Percentiles rank a stretch among this genome's conserved stretches.
These are phyloP conservation scores for Spisula solida DNA, from an alignment of 2,888 invertebrate species.

Conservation along the genomic window DNA sequence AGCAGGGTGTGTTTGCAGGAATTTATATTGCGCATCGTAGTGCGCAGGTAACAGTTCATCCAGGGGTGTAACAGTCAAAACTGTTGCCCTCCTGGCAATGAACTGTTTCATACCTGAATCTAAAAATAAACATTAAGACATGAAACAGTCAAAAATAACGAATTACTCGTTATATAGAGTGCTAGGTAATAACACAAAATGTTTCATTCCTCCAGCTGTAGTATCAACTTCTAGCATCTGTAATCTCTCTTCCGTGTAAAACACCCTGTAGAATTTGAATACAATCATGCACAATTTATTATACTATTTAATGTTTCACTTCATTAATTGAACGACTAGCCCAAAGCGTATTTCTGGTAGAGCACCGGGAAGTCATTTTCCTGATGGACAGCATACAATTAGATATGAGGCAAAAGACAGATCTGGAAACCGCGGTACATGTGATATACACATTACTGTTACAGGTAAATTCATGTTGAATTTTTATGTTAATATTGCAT, in stretches of 20 bases:
- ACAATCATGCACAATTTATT: no score
- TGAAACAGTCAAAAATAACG: no score
- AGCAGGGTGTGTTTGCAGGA: no score
- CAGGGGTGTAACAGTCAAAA: no score
- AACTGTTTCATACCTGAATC: no score
- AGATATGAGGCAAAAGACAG: conserved; percentile 47
- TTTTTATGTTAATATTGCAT: neutral
- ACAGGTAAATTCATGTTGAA: conserved; percentile 28
- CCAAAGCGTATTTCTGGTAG: conserved; percentile 30
- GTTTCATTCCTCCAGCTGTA: no score
- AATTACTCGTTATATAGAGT: no score
- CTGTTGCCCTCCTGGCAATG: no score
- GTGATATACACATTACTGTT: conserved; percentile 32
- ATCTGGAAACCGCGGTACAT: conserved; percentile 27
- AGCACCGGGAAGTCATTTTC: conserved; percentile 44
- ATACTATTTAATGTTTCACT: neutral
- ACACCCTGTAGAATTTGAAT: neutral
- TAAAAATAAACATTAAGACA: no score
- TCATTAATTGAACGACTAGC: neutral
- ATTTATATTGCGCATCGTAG: no score
- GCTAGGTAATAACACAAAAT: no score
- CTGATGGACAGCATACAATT: conserved; percentile 21
- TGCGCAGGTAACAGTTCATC: no score
- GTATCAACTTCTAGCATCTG: neutral
- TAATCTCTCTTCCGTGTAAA: neutral